Base-by-base conservation (phyloP, 2,888 invertebrate genomes). In the Oligia latruncula region DNA sequence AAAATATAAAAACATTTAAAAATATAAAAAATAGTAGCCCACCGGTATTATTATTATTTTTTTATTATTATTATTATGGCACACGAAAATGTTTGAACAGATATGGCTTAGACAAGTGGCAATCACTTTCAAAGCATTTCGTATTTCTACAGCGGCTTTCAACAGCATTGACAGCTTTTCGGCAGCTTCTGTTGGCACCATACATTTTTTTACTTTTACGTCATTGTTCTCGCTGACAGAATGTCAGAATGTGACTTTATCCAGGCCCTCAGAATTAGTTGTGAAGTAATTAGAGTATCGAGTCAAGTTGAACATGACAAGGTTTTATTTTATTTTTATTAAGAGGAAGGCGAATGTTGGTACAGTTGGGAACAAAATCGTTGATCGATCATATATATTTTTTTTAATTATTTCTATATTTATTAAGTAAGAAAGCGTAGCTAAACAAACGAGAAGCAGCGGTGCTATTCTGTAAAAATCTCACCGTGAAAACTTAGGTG, bases 41-140 rank as follows among this genome's bases (percentile, higher is more conserved):
- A 29, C 29, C 29, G 29, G 29, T 29, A 29, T 29, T 29, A 29
- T 29, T 29, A 29, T 29, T 29, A 29, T 29, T 29, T 29, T 29
- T 29, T 29, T 29, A 1, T 29, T 29, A 29, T 29, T 29, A 29
- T 29, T 29, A 29, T 29, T 77, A 76, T 78, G 73, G 74, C 77
- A 72, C 52, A 62, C 23, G 75, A 82, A 89, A 87, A 89, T 91
- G 83, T 92, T 92, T 91, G 87, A 89, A 90, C 88, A 90, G 43
- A 17, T n/a, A 17, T n/a, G 6, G 17, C 0, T 43, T 67, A 11
- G 52, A 11, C 20, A 70, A 52, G 43, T 3, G 43, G 15, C 6
- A 23, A 23, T 66, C 0, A 1, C 23, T 43, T 43, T 67, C 15
- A 43, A 43, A 67, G 23, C 8, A 4, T n/a, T 43, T 43, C 8